Conservation (phyloP, 1,140 invertebrate species). For the Camponotus vicinus region DNA sequence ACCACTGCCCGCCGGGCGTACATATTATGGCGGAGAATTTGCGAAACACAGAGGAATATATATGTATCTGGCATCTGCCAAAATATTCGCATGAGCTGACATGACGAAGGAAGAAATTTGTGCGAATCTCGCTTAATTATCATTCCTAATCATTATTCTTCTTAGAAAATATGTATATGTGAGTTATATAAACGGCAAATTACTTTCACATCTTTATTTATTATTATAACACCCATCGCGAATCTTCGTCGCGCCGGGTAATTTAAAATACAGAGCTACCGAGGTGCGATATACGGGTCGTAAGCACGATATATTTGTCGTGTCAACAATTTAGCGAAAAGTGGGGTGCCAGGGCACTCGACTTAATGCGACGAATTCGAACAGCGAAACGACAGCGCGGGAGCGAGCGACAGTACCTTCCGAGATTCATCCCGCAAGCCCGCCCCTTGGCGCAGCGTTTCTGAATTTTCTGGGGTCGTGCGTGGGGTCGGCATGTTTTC, state of each 20-base stretch:
- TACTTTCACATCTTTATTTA: neutral
- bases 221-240: neutral
- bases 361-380: slow-evolving; percentile 80
- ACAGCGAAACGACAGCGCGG: slow-evolving; percentile 63
- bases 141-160: neutral
- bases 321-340: slow-evolving; percentile 85
- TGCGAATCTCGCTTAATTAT: neutral
- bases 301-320: slow-evolving; percentile 83
- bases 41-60: slow-evolving; percentile 23
- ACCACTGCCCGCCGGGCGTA: slow-evolving; percentile 35
- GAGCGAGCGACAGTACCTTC: slow-evolving; percentile 69
- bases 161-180: neutral
- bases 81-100: slow-evolving; percentile 22
- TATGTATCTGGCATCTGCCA: neutral
- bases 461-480: slow-evolving; percentile 72
- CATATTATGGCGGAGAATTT: slow-evolving; percentile 44
- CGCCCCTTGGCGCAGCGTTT: slow-evolving; percentile 55
- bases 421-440: slow-evolving; percentile 61
- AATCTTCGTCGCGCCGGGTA: neutral
- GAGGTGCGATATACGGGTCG: slow-evolving; percentile 7
- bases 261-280: neutral
- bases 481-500: slow-evolving; percentile 72
- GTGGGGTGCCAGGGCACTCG: slow-evolving; percentile 75
- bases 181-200: neutral
- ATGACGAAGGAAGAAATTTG: neutral